Evolutionary conservation across 2,888 invertebrate species (phyloP), one percentile per base, ranked within the genome.

Genomic region (Teleiodes luculella): DNA sequence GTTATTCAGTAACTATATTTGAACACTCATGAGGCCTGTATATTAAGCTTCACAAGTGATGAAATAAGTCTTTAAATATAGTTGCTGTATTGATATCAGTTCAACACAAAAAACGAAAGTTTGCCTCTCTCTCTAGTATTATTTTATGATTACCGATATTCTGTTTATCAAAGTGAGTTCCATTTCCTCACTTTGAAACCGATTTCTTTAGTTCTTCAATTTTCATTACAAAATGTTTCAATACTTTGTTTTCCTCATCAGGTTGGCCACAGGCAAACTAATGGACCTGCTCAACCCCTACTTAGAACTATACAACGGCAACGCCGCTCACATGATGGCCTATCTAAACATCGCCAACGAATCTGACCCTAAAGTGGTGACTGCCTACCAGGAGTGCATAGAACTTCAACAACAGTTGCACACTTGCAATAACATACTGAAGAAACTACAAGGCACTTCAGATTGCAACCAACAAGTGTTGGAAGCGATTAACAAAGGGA

Each of bases 391-490:
- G 91, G 97, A 97, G 83, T 97, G 97, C 72, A 92, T 96, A 66
- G 94, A 95, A 65, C 92, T 97, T 48, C 98, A 98, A 81, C 94
- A 96, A 61, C 97, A 98, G 80, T 82, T 97, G 53, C 98, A 97
- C 79, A 92, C 96, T 0, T 95, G 97, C 36, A 91, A 92, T 51
- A 93, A 93, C 69, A 94, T 96, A 16, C 91, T 96, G 78, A 90
- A 92, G 57, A 92, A 95, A 54, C 86, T 97, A 30, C 95, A 95
- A 76, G 91, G 92, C 5, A 87, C 88, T 0, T 68, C 89, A 0
- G 86, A 90, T 7, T 76, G 77, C n/a, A 78, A 74, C 16, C 77
- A 79, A 13, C 70, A 76, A 43, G 61, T 82, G 1, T 60, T 84
- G 1, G 80, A 83, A 0, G 56, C 76, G 58, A 78, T 87, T 0